Evolutionary conservation across 2,888 invertebrate genomes (phyloP).

Genomic region (Latheticus oryzae): DNA sequence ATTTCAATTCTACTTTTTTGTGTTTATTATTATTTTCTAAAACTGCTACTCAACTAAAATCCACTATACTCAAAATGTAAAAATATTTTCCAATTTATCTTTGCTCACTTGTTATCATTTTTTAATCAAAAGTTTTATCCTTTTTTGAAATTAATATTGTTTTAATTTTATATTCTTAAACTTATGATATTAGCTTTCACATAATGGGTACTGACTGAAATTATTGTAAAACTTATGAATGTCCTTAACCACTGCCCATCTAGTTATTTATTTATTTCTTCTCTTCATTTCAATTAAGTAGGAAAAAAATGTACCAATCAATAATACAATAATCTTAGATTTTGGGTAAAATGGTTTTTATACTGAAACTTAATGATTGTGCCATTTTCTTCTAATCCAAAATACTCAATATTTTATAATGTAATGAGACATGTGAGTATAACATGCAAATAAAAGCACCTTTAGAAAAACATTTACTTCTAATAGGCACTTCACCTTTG

Average conservation of each 20-base stretch:
- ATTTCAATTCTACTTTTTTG: constrained; percentile 24
- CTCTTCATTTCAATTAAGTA: no score
- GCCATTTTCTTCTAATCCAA: constrained; percentile 22
- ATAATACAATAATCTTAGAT: background rate
- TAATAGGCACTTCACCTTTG: constrained; percentile 21
- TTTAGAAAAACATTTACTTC: constrained; percentile 17
- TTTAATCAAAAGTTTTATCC: no score
- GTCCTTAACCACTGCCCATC: constrained; percentile 20
- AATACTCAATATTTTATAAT: constrained; percentile 21
- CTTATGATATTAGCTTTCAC: no score
- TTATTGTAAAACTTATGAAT: constrained; percentile 8
- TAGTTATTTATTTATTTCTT: constrained; percentile 9
- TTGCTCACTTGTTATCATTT: no score
- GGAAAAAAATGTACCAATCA: constrained; percentile 1
- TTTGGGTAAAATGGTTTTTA: background rate
- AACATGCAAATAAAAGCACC: constrained; percentile 12
- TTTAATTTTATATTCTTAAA: no score
- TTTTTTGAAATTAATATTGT: no score
- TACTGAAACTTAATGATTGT: constrained; percentile 16
- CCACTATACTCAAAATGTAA: no score
- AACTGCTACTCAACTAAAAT: no score
- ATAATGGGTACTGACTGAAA: no score
- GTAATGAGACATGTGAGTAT: no score
- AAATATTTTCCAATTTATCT: no score
- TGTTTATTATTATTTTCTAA: no score